Evolutionary conservation across 1,140 invertebrate genomes (phyloP), one percentile per base, ranked within the genome.

Genomic region (Brachionus koreanus): DNA sequence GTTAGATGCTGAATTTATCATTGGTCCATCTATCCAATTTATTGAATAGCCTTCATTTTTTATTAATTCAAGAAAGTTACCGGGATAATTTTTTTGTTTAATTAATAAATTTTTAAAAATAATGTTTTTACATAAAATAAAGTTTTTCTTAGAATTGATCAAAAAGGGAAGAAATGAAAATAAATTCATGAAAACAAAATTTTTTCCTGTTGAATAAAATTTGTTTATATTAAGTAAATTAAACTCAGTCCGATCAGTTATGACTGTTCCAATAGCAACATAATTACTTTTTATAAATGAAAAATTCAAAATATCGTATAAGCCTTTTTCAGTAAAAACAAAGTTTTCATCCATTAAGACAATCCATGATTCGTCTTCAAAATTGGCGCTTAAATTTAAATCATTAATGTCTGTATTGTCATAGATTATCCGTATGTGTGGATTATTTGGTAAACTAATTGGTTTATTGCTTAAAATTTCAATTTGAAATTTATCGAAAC

Each of bases 301-400:
- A 91, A 98, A 98, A 86, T 98, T 98, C n/a, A 98, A 88, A 85
- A 98, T 95, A 12, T 97, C 97, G 37, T 85, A 85, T 5, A 91
- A 91, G 19, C 94, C 93, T 87, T 97, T 95, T 86, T 95, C 94
- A 2, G 96, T 98, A 1, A 98, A 89, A 37, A 98, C 87, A 0
- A 96, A 98, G 88, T 98, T 96, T 89, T 98, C 97, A 87, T 98
- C 96, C 19, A 98, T 89, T 89, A 98, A 97, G 2, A 98, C 95
- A 85, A 98, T 94, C 95, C 95, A 98, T 87, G 98, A 96, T 83
- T 91, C 92, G 85, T 96, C 95, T 19, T 91, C 91, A 97, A 87
- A 84, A 94, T 91, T 88, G 96, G 96, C 0, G 89, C 92, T 85
- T 92, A 92, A 85, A 94, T 88, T 98, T 98, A 87, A 96, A 98